Evolutionary conservation across 2,797 vertebrate genomes (phyloP).

Genomic region (Sebastes iracundus): DNA sequence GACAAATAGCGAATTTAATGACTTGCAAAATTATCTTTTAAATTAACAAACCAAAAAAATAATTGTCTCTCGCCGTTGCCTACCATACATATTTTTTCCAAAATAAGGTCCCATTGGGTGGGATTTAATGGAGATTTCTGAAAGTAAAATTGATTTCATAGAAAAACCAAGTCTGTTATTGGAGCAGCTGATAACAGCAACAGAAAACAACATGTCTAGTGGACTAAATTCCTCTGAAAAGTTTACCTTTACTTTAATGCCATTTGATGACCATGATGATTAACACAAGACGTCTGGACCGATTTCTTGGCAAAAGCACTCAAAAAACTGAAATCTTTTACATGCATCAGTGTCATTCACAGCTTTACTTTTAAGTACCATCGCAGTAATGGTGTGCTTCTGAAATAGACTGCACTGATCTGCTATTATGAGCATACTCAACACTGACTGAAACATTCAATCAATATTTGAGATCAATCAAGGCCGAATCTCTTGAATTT

Average conservation of each 20-base stretch:
- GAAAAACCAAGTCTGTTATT: neutral
- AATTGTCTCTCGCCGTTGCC: no score
- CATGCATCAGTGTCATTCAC: neutral
- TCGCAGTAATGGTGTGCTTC: neutral
- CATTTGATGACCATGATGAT: neutral
- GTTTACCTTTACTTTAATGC: neutral
- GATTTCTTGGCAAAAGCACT: no score
- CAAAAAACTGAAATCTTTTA: neutral
- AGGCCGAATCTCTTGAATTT: neutral
- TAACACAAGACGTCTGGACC: no score
- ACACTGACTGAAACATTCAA: neutral
- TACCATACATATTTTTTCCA: no score
- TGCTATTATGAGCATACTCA: neutral
- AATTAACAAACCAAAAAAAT: no score
- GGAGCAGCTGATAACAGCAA: neutral
- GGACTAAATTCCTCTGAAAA: neutral
- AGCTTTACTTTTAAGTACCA: neutral
- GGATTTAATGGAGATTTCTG: neutral
- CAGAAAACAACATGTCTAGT: neutral
- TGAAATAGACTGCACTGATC: neutral
- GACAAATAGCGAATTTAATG: no score
- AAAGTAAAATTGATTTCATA: neutral
- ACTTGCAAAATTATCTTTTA: no score
- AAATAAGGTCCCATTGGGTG: neutral
- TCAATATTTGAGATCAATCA: constrained; percentile 6